These are phyloP conservation scores for Thera obeliscata DNA, from an alignment of 2,888 invertebrate genomes.

Conservation along the genomic window DNA sequence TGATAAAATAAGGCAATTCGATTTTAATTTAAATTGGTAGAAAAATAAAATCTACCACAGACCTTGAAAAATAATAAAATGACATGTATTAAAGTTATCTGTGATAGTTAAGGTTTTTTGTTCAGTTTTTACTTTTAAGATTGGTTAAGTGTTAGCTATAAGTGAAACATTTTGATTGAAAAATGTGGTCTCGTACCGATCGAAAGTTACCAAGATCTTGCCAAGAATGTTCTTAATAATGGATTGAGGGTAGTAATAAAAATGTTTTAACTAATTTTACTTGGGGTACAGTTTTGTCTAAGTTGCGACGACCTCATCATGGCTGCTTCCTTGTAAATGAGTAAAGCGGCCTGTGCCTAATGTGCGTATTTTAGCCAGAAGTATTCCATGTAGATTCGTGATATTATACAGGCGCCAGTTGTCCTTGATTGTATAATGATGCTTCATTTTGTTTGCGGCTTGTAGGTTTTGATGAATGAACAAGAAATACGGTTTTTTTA, in stretches of 20 bases:
- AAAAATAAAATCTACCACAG: background rate
- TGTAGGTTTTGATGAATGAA: constrained; percentile 31
- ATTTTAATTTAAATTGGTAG: no score
- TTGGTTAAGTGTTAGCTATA: background rate
- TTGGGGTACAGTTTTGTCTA: constrained; percentile 47
- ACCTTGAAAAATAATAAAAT: background rate
- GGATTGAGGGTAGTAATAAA: constrained; percentile 34
- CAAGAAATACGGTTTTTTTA: constrained; percentile 22
- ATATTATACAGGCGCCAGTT: constrained; percentile 41
- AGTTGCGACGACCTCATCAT: constrained; percentile 65
- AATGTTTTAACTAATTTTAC: constrained; percentile 3
- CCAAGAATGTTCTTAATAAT: constrained; percentile 18
- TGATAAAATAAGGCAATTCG: no score
- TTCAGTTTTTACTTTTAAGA: constrained; percentile 13
- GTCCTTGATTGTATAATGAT: constrained; percentile 44
- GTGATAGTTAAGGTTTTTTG: constrained; percentile 35
- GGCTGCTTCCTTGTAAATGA: constrained; percentile 57
- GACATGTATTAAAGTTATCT: constrained; percentile 21
- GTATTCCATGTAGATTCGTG: constrained; percentile 32
- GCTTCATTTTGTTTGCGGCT: constrained; percentile 37
- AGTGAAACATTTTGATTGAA: background rate
- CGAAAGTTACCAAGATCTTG: constrained; percentile 25
- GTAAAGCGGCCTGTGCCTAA: constrained; percentile 55
- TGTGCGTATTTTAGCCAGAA: constrained; percentile 46
- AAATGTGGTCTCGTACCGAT: background rate